Percentiles rank a stretch among this genome's conserved stretches.
phyloP scores from a whole-genome alignment of 92 coral and sea anemone genomes.

The Zoanthus sociatus region DNA sequence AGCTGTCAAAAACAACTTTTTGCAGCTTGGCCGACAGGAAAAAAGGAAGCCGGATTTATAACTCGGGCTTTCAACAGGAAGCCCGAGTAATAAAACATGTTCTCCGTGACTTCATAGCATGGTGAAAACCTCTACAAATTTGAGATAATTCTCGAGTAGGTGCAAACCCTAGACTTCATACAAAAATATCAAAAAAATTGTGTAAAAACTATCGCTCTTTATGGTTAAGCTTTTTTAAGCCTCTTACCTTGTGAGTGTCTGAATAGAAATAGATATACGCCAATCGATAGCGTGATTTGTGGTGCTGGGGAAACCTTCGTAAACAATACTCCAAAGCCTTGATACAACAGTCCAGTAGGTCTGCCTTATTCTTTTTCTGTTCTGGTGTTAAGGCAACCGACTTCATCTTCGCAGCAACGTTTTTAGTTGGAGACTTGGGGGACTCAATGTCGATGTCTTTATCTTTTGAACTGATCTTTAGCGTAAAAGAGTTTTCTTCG shows the following conservation, averaged over 20 bases:
- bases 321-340: conserved; percentile 86
- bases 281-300: conserved; percentile 96
- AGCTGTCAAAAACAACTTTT: too few relatives aligned
- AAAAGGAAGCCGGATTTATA: too few relatives aligned
- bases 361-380: conserved; percentile 66
- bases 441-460: conserved; percentile 5
- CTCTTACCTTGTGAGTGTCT: conserved; percentile 84
- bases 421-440: conserved; percentile 26
- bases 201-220: not conserved
- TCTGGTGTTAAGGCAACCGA: conserved; percentile 67
- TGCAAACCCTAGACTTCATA: too few relatives aligned
- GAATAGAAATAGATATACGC: conserved; percentile 86
- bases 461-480: not conserved
- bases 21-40: too few relatives aligned
- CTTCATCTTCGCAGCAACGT: conserved; percentile 6
- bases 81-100: too few relatives aligned
- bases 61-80: too few relatives aligned
- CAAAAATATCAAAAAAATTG: too few relatives aligned
- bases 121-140: too few relatives aligned
- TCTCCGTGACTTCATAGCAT: too few relatives aligned
- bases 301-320: conserved; percentile 95
- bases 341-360: conserved; percentile 84
- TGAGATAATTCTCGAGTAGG: too few relatives aligned
- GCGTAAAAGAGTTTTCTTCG: not conserved
- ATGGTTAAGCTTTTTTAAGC: too few relatives aligned